These are phyloP conservation scores for Cardiocondyla obscurior DNA, from an alignment of 1,140 invertebrate genomes.

Conservation along the genomic window DNA sequence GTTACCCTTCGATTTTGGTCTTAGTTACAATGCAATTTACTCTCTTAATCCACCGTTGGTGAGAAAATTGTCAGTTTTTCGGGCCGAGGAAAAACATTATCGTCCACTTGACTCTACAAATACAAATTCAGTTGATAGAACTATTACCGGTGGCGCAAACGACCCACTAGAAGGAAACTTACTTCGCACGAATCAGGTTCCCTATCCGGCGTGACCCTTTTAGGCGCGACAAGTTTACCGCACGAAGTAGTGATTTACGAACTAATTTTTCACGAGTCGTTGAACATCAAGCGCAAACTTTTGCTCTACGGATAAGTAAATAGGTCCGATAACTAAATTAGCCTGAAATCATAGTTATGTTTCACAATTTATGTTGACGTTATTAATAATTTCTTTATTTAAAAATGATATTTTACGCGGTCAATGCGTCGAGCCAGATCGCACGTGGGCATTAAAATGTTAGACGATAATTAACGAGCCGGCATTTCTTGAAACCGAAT, in stretches of 20 bases:
- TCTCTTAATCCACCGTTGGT: not conserved
- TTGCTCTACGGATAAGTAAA: constrained; percentile 28
- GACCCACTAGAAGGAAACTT: constrained; percentile 41
- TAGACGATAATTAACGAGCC: not conserved
- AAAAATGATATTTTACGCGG: not conserved
- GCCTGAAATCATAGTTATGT: not conserved
- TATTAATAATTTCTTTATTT: not conserved
- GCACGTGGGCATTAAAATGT: not conserved
- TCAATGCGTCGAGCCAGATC: not conserved
- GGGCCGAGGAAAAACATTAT: not conserved
- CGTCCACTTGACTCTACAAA: constrained; percentile 29
- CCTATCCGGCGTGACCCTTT: constrained; percentile 25
- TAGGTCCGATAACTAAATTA: constrained; percentile 36
- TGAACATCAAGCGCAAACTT: constrained; percentile 25
- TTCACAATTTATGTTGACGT: not conserved
- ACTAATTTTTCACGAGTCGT: constrained; percentile 41
- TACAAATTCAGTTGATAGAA: constrained; percentile 34
- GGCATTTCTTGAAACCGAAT: not conserved
- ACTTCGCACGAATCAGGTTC: constrained; percentile 45
- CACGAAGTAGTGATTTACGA: constrained; percentile 33
- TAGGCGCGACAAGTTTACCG: constrained; percentile 41
- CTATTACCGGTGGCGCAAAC: constrained; percentile 8
- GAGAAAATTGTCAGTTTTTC: constrained; percentile 47
- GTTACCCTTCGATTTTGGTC: not conserved
- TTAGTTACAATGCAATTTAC: constrained; percentile 26